Percentiles rank a stretch among this genome's conserved stretches.
Conservation (phyloP, 2,888 invertebrate genomes). For the Acrobasis consociella region DNA sequence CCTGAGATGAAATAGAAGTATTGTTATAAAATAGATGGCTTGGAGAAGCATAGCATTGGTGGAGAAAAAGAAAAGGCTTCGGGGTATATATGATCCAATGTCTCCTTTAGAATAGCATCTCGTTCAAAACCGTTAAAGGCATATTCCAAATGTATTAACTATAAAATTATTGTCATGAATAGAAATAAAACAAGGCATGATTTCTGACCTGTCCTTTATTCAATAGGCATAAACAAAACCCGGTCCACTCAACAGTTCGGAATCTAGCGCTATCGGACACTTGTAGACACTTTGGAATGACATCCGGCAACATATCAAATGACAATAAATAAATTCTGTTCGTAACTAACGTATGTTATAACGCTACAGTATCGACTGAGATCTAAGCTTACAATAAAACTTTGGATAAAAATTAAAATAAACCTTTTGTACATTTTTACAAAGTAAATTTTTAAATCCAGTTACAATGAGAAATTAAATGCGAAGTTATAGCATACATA, state of each 20-base stretch:
- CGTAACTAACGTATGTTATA: slow-evolving; percentile 29
- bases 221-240: slow-evolving; percentile 76
- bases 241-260: slow-evolving; percentile 65
- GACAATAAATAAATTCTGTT: slow-evolving; percentile 75
- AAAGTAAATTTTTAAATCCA: slow-evolving; percentile 49
- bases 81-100: no score
- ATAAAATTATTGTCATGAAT: no score
- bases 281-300: slow-evolving; percentile 76
- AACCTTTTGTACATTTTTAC: slow-evolving; percentile 79
- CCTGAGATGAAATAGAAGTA: no score
- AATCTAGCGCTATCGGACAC: slow-evolving; percentile 49
- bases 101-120: no score
- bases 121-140: no score
- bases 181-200: slow-evolving; percentile 39
- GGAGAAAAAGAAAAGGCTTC: no score
- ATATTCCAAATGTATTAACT: no score
- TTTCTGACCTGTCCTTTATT: slow-evolving; percentile 72
- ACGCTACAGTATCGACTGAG: slow-evolving; percentile 68
- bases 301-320: slow-evolving; percentile 57
- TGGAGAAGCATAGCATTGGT: no score
- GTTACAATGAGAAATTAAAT: slow-evolving; percentile 46
- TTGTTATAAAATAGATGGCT: no score
- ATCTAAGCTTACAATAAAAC: slow-evolving; percentile 81
- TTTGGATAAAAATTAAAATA: slow-evolving; percentile 79
- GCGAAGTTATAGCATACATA: slow-evolving; percentile 47